Conservation (phyloP, 1,140 invertebrate genomes). For the Drosophila watanabei region DNA sequence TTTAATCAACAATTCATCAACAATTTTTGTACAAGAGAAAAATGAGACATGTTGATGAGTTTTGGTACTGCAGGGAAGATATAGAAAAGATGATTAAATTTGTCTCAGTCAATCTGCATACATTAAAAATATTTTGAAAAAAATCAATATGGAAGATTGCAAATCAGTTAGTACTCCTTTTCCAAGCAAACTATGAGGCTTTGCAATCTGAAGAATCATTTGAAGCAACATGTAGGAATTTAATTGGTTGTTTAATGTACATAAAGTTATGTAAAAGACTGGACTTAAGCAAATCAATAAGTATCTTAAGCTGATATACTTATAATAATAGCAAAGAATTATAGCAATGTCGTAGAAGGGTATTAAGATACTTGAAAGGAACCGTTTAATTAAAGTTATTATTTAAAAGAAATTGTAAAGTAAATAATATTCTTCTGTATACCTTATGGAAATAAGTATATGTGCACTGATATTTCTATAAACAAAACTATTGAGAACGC, state of each 20-base stretch:
- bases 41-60: too few species aligned
- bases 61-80: too few species aligned
- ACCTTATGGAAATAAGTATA: too few species aligned
- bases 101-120: too few species aligned
- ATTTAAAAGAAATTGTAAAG: slow-evolving; percentile 7
- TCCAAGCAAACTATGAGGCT: not conserved
- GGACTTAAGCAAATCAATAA: slow-evolving; percentile 68
- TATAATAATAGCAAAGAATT: slow-evolving; percentile 66
- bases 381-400: slow-evolving; percentile 70
- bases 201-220: slow-evolving; percentile 40
- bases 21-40: too few species aligned
- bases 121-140: not conserved
- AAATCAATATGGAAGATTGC: not conserved
- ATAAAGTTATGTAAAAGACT: slow-evolving; percentile 76
- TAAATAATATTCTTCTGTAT: slow-evolving; percentile 29
- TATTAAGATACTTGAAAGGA: slow-evolving; percentile 64
- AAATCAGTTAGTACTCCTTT: not conserved
- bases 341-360: slow-evolving; percentile 65
- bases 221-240: slow-evolving; percentile 62
- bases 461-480: too few species aligned
- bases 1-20: too few species aligned
- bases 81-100: not conserved
- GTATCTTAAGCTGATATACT: slow-evolving; percentile 42
- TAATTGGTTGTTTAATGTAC: slow-evolving; percentile 78
- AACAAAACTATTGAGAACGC: too few species aligned